These are phyloP conservation scores for Tinea trinotella DNA, from an alignment of 2,888 invertebrate species.

Conservation along the genomic window DNA sequence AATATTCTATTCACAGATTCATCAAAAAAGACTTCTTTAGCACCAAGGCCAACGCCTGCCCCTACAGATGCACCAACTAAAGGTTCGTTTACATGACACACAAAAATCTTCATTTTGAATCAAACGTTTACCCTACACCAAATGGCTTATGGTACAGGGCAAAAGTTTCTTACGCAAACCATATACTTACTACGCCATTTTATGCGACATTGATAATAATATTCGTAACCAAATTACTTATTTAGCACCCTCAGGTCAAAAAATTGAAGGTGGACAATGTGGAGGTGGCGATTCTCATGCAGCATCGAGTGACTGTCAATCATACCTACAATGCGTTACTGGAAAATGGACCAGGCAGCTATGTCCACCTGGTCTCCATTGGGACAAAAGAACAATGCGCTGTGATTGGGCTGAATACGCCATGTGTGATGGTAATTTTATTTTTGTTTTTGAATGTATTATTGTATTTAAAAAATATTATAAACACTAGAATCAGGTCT, in stretches of 20 bases:
- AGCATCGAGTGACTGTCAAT: conserved; percentile 78
- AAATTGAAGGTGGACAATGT: conserved; percentile 36
- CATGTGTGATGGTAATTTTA: conserved; percentile 71
- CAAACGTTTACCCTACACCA: too few relatives aligned
- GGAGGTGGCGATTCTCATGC: conserved; percentile 48
- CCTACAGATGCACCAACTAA: conserved; percentile 25
- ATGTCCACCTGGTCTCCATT: conserved; percentile 86
- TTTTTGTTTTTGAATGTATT: neutral
- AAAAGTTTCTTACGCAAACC: too few relatives aligned
- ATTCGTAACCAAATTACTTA: neutral
- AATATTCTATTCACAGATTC: neutral
- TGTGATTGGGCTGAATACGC: conserved; percentile 88
- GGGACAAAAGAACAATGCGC: conserved; percentile 78
- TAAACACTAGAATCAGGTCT: too few relatives aligned
- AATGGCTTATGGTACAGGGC: too few relatives aligned
- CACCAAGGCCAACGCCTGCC: conserved; percentile 40
- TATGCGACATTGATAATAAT: too few relatives aligned
- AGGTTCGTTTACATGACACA: too few relatives aligned
- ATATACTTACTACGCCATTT: too few relatives aligned
- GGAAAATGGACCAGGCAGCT: conserved; percentile 79
- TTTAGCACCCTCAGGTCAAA: conserved; percentile 28
- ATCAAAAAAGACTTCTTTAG: conserved; percentile 26
- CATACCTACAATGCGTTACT: conserved; percentile 81
- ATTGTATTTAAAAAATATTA: too few relatives aligned
- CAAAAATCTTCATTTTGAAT: too few relatives aligned